Conservation (phyloP, 2,888 invertebrate species). For the Cerastis leucographa region DNA sequence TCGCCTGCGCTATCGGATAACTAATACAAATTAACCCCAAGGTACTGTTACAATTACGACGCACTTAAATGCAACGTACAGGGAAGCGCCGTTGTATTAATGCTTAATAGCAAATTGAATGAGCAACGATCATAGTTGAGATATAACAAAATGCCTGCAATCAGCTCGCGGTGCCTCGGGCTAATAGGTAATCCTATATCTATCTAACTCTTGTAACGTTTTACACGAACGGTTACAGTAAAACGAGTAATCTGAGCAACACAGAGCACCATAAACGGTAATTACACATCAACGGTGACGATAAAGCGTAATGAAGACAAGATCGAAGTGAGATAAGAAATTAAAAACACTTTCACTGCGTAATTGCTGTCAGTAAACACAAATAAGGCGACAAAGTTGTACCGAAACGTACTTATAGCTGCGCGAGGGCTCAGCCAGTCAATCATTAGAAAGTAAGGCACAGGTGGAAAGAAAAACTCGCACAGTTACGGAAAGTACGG, state of each 20-base stretch:
- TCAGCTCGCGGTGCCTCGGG: conserved; percentile 52
- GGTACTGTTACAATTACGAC: conserved; percentile 76
- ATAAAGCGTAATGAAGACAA: conserved; percentile 61
- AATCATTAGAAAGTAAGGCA: conserved; percentile 74
- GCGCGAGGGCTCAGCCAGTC: conserved; percentile 60
- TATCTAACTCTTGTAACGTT: conserved; percentile 46
- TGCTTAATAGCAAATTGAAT: conserved; percentile 80
- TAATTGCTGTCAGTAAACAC: conserved; percentile 79
- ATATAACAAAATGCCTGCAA: conserved; percentile 63
- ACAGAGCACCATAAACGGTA: conserved; percentile 46
- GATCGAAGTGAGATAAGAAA: conserved; percentile 79
- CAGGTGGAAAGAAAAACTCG: conserved; percentile 70
- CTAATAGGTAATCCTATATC: conserved; percentile 58
- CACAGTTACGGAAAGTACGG: conserved; percentile 74
- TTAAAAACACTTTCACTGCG: conserved; percentile 85
- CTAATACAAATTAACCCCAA: conserved; percentile 80
- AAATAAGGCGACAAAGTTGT: conserved; percentile 78
- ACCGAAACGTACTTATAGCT: conserved; percentile 53
- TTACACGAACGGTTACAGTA: conserved; percentile 58
- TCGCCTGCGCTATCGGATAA: conserved; percentile 74
- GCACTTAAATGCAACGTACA: conserved; percentile 74
- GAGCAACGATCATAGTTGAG: conserved; percentile 63
- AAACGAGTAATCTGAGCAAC: conserved; percentile 50
- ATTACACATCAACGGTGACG: conserved; percentile 58
- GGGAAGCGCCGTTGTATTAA: conserved; percentile 73